Percentiles rank a stretch among this genome's conserved stretches.
Evolutionary conservation across 2,888 invertebrate species (phyloP).

Genomic region (Dynastes grantii): DNA sequence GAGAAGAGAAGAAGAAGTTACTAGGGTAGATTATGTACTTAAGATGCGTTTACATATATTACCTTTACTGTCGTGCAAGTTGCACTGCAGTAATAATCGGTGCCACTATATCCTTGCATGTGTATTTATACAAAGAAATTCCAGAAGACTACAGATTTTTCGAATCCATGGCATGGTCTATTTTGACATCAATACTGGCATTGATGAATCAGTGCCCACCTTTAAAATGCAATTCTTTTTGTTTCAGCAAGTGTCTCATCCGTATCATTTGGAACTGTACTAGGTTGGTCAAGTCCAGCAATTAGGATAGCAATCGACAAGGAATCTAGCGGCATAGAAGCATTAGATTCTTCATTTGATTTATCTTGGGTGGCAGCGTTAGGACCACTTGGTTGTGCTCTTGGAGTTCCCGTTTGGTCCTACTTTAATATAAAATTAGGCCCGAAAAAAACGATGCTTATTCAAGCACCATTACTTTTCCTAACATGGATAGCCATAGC

Average conservation of each 20-base stretch:
- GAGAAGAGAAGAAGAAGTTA: too few species aligned
- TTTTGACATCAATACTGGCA: background rate
- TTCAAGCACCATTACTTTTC: slow-evolving; percentile 58
- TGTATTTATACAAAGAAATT: too few species aligned
- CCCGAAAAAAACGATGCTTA: slow-evolving; percentile 58
- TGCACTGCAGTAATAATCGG: too few species aligned
- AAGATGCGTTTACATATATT: too few species aligned
- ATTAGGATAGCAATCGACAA: slow-evolving; percentile 46
- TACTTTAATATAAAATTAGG: slow-evolving; percentile 58
- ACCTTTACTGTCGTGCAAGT: too few species aligned
- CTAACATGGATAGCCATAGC: slow-evolving; percentile 55
- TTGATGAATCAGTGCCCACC: too few species aligned
- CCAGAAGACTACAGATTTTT: too few species aligned
- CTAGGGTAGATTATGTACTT: too few species aligned
- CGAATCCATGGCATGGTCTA: too few species aligned
- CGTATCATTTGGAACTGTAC: slow-evolving; percentile 58
- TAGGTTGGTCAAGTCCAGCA: slow-evolving; percentile 60
- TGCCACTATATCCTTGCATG: too few species aligned
- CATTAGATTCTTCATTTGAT: slow-evolving; percentile 7
- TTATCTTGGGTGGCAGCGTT: slow-evolving; percentile 56
- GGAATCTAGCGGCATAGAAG: slow-evolving; percentile 6
- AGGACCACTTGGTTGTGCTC: slow-evolving; percentile 58
- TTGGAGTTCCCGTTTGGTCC: slow-evolving; percentile 58
- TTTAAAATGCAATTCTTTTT: slow-evolving; percentile 15
- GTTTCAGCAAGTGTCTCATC: slow-evolving; percentile 59